phyloP scores from a whole-genome alignment of 23 tunicate species.

The Phallusia fumigata region DNA sequence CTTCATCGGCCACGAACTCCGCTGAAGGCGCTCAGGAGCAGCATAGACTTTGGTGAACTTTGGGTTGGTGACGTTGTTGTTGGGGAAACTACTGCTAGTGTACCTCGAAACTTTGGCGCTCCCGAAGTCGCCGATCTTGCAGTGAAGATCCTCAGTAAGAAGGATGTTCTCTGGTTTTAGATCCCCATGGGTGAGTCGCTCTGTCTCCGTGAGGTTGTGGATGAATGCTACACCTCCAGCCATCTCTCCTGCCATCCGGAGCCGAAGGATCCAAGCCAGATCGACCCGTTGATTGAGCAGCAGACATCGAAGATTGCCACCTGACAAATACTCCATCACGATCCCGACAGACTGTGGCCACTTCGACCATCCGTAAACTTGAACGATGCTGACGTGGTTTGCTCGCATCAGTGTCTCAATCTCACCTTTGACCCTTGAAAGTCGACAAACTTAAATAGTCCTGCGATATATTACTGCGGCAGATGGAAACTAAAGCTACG shows the following conservation, averaged over 20 bases:
- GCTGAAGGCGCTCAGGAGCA: slow-evolving; percentile 9
- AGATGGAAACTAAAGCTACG: too few relatives aligned
- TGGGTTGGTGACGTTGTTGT: background rate
- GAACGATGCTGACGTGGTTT: slow-evolving; percentile 2
- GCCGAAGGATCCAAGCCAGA: background rate
- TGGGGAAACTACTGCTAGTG: background rate
- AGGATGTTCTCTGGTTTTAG: slow-evolving; percentile 11
- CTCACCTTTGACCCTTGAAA: background rate
- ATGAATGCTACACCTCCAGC: background rate
- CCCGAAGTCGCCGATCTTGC: slow-evolving; percentile 14
- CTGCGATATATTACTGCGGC: too few relatives aligned
- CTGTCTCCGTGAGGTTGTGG: background rate
- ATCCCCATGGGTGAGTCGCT: background rate
- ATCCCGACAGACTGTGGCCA: background rate
- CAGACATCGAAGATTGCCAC: background rate
- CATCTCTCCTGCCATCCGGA: background rate
- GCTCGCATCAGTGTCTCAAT: background rate
- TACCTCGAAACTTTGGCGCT: background rate
- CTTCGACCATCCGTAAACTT: slow-evolving; percentile 1
- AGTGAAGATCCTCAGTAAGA: background rate
- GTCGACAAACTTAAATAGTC: background rate
- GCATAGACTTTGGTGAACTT: slow-evolving; percentile 1
- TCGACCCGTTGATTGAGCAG: background rate
- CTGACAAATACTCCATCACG: slow-evolving; percentile 15
- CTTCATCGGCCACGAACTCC: background rate